Evolutionary conservation across 2,797 vertebrate species (phyloP), one percentile per base, ranked within the genome.

Genomic region (Sebastolobus altivelis): DNA sequence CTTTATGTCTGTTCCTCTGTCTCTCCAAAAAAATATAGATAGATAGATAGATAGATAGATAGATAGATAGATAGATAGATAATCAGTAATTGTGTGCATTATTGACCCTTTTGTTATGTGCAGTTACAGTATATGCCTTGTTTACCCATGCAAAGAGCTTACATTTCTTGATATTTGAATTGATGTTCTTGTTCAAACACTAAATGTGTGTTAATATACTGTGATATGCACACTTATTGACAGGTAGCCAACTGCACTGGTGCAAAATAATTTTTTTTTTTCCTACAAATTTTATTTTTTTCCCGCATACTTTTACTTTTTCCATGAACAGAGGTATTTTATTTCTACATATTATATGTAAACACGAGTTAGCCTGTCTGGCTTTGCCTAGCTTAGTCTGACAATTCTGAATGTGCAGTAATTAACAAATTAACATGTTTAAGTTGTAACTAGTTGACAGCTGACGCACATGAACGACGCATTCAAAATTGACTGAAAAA

Each of bases 161-260:
- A 33, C 1, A 31, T 70, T 65, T 55, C 18, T 22, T 31, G 3
- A 58, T 6, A 7, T 63, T 38, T 60, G 1, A 68, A 38, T 5
- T 9, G 5, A 54, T 14, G 18, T 55, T 22, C 22, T 70, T 59
- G 7, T 62, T 76, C n/a, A 67, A 46, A 35, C 35, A 72, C 27
- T n/a, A 55, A 72, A 55, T 66, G 9, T 52, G 56, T 40, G 59
- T 70, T 31, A 8, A 63, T 43, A 70, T 60, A 61, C 10, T 78
- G 12, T 62, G 12, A 70, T 37, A 18, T 59, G 31, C n/a, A 70
- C 22, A 60, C 14, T 33, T 61, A 49, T 76, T 59, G n/a, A n/a
- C 56, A 56, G 12, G 29, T 46, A 59, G 65, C 31, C 20, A 38
- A 35, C 5, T 12, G 31, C 65, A 52, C 2, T 52, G 20, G 10